phyloP scores from a whole-genome alignment of 1,140 invertebrate species.

The Caenorhabditis latens region DNA sequence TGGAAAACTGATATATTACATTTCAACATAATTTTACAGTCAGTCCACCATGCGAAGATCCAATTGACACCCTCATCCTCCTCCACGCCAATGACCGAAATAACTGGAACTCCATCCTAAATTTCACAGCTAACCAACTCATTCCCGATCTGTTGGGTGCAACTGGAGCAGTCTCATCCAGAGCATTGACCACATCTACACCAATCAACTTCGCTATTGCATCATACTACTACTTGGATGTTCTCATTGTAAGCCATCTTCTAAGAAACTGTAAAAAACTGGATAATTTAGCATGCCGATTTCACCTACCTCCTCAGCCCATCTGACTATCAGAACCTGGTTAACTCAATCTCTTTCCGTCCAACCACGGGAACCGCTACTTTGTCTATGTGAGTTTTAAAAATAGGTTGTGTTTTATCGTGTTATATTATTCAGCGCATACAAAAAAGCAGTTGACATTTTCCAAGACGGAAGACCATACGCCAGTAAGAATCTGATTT shows the following conservation, averaged over 20 bases:
- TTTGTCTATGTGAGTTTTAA: slow-evolving; percentile 39
- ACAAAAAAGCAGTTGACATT: slow-evolving; percentile 18
- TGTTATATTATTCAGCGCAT: slow-evolving; percentile 28
- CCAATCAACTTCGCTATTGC: slow-evolving; percentile 15
- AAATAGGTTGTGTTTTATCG: no score
- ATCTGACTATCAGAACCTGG: neutral
- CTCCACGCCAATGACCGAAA: slow-evolving; percentile 28
- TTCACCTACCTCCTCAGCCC: slow-evolving; percentile 24
- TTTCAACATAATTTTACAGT: neutral
- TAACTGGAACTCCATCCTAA: slow-evolving; percentile 24
- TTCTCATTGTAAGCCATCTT: neutral
- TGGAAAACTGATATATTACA: neutral
- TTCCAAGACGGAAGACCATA: slow-evolving; percentile 14
- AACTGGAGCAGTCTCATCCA: neutral
- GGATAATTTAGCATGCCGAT: slow-evolving; percentile 10
- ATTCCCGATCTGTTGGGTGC: slow-evolving; percentile 5
- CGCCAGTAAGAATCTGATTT: slow-evolving; percentile 39
- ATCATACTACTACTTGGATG: slow-evolving; percentile 33
- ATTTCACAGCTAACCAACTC: slow-evolving; percentile 31
- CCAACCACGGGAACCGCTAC: slow-evolving; percentile 32
- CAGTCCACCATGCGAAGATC: slow-evolving; percentile 19
- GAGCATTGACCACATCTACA: slow-evolving; percentile 17
- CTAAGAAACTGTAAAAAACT: neutral
- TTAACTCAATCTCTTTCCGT: neutral
- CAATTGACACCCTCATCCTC: slow-evolving; percentile 37